phyloP scores from a whole-genome alignment of 2,797 vertebrate genomes.

The Xenops minutus region DNA sequence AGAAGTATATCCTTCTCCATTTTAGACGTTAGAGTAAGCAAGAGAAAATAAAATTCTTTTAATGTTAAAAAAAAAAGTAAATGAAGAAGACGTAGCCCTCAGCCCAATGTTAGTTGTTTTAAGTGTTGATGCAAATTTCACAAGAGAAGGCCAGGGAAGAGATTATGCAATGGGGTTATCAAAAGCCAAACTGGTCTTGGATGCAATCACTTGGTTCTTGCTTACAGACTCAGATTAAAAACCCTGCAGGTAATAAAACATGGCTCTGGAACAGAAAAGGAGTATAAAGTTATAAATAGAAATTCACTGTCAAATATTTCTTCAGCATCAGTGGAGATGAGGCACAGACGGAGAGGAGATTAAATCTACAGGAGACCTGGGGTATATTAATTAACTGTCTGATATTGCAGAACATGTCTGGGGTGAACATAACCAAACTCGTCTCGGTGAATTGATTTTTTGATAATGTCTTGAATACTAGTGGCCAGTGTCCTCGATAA shows the following conservation, averaged over 20 bases:
- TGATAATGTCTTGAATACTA: slow-evolving; percentile 38
- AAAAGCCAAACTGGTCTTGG: not conserved
- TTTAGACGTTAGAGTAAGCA: not conserved
- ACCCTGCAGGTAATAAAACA: slow-evolving; percentile 11
- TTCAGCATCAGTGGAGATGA: slow-evolving; percentile 21
- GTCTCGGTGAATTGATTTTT: slow-evolving; percentile 52
- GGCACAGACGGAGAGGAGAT: slow-evolving; percentile 42
- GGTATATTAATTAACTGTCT: slow-evolving; percentile 58
- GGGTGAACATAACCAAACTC: slow-evolving; percentile 27
- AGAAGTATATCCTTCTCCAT: not conserved
- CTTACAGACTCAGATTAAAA: not conserved
- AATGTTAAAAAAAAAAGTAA: not conserved
- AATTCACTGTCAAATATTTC: slow-evolving; percentile 45
- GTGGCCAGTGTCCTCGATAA: not conserved
- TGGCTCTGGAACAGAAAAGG: not conserved
- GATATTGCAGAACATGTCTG: slow-evolving; percentile 43
- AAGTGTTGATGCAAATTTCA: not conserved
- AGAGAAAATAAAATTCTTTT: not conserved
- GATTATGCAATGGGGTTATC: not conserved
- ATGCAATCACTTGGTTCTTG: not conserved
- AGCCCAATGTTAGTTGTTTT: not conserved
- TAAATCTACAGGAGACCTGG: slow-evolving; percentile 55
- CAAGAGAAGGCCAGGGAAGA: not conserved
- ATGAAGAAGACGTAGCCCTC: not conserved
- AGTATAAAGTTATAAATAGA: slow-evolving; percentile 51